A percentile compares a stretch with the other conserved stretches of the same genome.
Evolutionary conservation across 2,113 vertebrate species (phyloP).

Genomic region (Gymnorhina tibicen): DNA sequence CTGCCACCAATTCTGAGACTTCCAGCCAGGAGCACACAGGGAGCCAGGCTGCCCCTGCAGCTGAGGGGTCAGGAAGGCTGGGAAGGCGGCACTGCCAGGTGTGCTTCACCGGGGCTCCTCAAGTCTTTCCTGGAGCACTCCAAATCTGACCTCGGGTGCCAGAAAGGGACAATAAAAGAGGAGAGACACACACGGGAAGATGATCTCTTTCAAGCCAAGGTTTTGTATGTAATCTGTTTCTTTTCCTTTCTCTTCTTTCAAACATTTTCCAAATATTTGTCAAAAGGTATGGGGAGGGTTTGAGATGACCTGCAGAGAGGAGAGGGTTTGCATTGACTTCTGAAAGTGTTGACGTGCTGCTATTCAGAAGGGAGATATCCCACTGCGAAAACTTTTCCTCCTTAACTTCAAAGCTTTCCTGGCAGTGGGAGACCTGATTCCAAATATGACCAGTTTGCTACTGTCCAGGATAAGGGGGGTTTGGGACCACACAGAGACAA

Average conservation of each 20-base stretch:
- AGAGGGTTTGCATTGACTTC: not conserved
- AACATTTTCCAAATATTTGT: not conserved
- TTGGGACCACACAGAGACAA: not conserved
- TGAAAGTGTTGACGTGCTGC: not conserved
- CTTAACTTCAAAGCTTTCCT: not conserved
- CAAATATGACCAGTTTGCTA: not conserved
- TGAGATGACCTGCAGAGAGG: not conserved
- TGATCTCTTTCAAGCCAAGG: accelerated
- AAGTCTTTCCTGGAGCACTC: too few species aligned
- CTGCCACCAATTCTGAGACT: not conserved
- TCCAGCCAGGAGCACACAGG: not conserved
- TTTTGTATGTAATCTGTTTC: not conserved
- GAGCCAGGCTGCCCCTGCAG: not conserved
- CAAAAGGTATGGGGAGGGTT: not conserved
- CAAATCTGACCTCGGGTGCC: not conserved
- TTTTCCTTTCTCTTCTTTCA: not conserved
- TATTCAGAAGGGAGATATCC: not conserved
- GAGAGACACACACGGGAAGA: accelerated
- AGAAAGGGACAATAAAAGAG: not conserved
- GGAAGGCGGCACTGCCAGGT: too few species aligned
- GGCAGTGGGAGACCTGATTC: not conserved
- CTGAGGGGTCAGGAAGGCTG: not conserved
- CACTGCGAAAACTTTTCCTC: not conserved
- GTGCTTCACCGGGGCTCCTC: accelerated
- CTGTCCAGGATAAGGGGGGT: not conserved